Percentiles rank a stretch among this genome's conserved stretches.
Conservation (phyloP, 2,797 vertebrate genomes). For the Enteromius treurensis region DNA sequence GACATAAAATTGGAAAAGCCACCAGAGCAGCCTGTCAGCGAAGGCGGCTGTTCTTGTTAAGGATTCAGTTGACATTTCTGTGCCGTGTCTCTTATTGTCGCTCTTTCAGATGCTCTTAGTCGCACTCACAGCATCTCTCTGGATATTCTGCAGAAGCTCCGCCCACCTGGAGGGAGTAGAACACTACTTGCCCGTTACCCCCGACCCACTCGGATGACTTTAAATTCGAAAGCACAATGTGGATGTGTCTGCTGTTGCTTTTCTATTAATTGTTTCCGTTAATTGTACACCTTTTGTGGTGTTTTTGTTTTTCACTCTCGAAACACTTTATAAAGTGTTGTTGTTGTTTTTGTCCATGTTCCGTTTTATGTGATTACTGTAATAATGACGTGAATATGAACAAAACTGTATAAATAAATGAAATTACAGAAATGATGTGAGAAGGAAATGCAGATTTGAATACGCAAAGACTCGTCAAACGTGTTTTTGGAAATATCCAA, state of each 20-base stretch:
- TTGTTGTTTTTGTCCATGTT: slow-evolving; percentile 69
- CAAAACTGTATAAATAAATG: slow-evolving; percentile 10
- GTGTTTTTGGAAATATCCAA: slow-evolving; percentile 1
- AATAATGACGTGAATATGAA: slow-evolving; percentile 15
- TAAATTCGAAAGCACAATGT: slow-evolving; percentile 84
- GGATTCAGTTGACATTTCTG: slow-evolving; percentile 49
- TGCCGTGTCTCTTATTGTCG: slow-evolving; percentile 64
- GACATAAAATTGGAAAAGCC: slow-evolving; percentile 98
- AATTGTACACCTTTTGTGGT: slow-evolving; percentile 49
- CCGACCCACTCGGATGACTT: slow-evolving; percentile 82
- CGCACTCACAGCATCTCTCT: slow-evolving; percentile 67
- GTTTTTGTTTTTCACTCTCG: slow-evolving; percentile 56
- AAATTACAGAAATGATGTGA: background rate
- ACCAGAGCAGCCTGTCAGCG: slow-evolving; percentile 89
- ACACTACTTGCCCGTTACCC: slow-evolving; percentile 74
- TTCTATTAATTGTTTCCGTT: slow-evolving; percentile 59
- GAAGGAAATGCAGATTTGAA: slow-evolving; percentile 19
- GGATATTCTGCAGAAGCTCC: slow-evolving; percentile 65
- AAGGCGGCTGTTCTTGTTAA: slow-evolving; percentile 97
- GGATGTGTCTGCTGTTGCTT: slow-evolving; percentile 72
- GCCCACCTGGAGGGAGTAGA: slow-evolving; percentile 67
- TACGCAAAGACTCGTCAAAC: background rate
- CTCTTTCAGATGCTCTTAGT: slow-evolving; percentile 78
- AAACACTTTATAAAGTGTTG: slow-evolving; percentile 67
- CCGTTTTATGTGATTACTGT: slow-evolving; percentile 63